Evolutionary conservation across 2,113 vertebrate genomes (phyloP), one percentile per base, ranked within the genome.

Genomic region (Rhynchopsitta pachyrhyncha): DNA sequence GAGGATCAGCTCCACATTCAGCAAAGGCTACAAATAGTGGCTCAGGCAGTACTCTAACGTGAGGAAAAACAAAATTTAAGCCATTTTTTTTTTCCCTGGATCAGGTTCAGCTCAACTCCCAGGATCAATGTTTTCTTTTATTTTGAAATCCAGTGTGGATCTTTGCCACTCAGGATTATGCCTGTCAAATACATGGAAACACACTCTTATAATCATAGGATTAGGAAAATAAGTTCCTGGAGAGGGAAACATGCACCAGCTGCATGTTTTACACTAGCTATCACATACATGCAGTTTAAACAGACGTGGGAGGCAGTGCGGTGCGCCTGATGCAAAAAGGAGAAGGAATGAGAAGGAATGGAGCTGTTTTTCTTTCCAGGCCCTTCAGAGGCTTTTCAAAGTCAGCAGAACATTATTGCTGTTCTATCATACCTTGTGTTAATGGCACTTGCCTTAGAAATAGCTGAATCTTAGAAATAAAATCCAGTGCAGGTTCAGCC

Each of bases 391-490:
- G 41, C 63, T 95, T 78, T 78, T 82, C 55, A 13, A 37, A 91
- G 60, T 75, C 88, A 95, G 92, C 82, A 93, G 68, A 92, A 71
- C 18, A 11, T 79, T 13, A 63, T 15, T 95, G 66, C 89, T 89
- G 18, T 82, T 18, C 83, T 75, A 31, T 64, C 76, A 68, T 46
- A 74, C 24, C 88, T 39, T 4, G 14, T 41, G 62, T 41, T 86
- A 4, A 4, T 0, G 1, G 49, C 23, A 0, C 62, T 82, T 3
- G 1, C 53, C 88, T 41, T 67, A 84, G 88, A 94, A 92, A 82
- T 4, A 76, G 92, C 94, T 93, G 94, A 94, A 91, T 52, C 67
- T 85, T 81, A 62, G 39, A 27, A 94, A 88, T 5, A 39, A 92
- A 92, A 75, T 74, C 90, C 78, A 29, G 75, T 15, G 73, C 66